Evolutionary conservation across 2,888 invertebrate genomes (phyloP).

Genomic region (Diadromus collaris): DNA sequence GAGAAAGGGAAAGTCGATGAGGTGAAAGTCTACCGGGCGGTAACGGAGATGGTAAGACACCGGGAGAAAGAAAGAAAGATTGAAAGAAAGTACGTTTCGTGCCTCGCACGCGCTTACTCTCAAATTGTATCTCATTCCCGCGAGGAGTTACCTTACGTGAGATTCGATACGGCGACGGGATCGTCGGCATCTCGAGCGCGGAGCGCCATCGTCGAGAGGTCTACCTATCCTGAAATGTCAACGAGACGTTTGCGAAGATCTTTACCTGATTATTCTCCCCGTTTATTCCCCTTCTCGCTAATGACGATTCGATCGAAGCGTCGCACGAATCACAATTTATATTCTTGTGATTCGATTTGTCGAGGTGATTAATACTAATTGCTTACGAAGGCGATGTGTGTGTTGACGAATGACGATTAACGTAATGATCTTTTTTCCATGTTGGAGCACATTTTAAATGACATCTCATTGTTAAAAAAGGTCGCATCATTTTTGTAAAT

Average conservation of each 20-base stretch:
- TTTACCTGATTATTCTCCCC: neutral
- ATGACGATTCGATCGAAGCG: too few relatives aligned
- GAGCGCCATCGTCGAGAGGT: neutral
- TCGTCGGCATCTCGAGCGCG: conserved; percentile 17
- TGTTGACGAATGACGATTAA: too few relatives aligned
- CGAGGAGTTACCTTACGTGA: neutral
- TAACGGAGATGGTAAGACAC: conserved; percentile 49
- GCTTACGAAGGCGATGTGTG: too few relatives aligned
- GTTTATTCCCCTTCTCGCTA: neutral
- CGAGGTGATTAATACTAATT: too few relatives aligned
- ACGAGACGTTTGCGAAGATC: too few relatives aligned
- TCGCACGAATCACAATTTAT: too few relatives aligned
- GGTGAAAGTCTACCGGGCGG: conserved; percentile 74
- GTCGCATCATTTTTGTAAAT: too few relatives aligned
- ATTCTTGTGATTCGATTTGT: too few relatives aligned
- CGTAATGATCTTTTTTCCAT: too few relatives aligned
- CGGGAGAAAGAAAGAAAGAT: conserved; percentile 33
- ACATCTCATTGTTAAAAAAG: too few relatives aligned
- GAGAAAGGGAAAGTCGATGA: conserved; percentile 78
- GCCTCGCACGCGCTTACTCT: conserved; percentile 12
- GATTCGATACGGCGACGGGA: conserved; percentile 4
- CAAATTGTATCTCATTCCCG: conserved; percentile 19
- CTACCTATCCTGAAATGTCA: neutral
- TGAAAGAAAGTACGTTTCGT: conserved; percentile 42
- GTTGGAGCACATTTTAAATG: too few relatives aligned